Percentiles rank a stretch among this genome's conserved stretches.
Evolutionary conservation across 2,113 vertebrate genomes (phyloP).

Genomic region (Bufo bufo): DNA sequence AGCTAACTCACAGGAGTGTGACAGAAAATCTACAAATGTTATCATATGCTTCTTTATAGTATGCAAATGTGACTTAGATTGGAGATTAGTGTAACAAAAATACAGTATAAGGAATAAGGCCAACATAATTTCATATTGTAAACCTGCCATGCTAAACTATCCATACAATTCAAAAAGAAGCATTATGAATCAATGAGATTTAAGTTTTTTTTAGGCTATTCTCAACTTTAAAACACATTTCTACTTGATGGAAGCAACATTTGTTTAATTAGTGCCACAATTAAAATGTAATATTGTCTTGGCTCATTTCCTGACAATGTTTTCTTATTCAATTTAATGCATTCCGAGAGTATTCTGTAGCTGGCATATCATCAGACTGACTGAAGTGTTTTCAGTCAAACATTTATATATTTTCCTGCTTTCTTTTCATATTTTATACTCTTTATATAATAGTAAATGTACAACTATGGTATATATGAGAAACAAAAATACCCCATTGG

Average conservation of each 20-base stretch:
- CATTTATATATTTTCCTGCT: neutral
- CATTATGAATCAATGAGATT: neutral
- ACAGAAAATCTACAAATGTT: too few species aligned
- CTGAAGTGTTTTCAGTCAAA: neutral
- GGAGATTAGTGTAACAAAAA: too few species aligned
- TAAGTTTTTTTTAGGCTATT: neutral
- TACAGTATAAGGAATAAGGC: too few species aligned
- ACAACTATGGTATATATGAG: too few species aligned
- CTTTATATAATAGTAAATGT: too few species aligned
- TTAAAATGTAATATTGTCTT: constrained; percentile 41
- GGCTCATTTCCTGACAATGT: constrained; percentile 10
- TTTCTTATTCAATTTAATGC: constrained; percentile 32
- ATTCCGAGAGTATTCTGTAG: constrained; percentile 4
- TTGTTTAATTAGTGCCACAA: constrained; percentile 39
- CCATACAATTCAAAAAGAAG: neutral
- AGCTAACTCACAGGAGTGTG: too few species aligned
- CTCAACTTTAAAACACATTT: neutral
- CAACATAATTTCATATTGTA: too few species aligned
- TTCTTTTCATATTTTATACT: neutral
- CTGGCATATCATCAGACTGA: constrained; percentile 1
- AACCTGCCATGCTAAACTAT: too few species aligned
- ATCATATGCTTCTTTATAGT: too few species aligned
- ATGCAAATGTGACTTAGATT: too few species aligned
- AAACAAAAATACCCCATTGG: too few species aligned
- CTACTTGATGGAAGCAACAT: neutral